phyloP scores from a whole-genome alignment of 2,888 invertebrate genomes.

The Selenia dentaria region DNA sequence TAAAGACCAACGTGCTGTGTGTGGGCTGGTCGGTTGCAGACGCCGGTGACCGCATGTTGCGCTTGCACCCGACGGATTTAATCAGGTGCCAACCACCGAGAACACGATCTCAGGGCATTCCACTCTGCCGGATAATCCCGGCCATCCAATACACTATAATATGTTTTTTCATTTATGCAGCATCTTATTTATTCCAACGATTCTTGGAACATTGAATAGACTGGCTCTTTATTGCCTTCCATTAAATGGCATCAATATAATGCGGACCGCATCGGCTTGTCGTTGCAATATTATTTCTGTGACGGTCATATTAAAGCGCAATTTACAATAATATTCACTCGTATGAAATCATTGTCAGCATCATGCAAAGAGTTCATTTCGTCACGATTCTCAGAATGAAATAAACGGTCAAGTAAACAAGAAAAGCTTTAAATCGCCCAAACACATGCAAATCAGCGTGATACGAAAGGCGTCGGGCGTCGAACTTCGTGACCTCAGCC shows the following conservation, averaged over 20 bases:
- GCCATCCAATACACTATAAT: conserved; percentile 21
- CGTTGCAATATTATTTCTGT: conserved; percentile 18
- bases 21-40: conserved; percentile 30
- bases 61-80: conserved; percentile 62
- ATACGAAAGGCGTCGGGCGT: conserved; percentile 56
- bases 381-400: conserved; percentile 58
- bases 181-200: conserved; percentile 33
- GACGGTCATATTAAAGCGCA: neutral
- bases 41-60: conserved; percentile 48
- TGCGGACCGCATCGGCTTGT: conserved; percentile 2
- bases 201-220: conserved; percentile 30
- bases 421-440: conserved; percentile 54
- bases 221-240: conserved; percentile 39
- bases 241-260: conserved; percentile 21
- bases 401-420: conserved; percentile 54
- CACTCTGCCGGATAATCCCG: conserved; percentile 46
- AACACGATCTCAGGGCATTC: conserved; percentile 58
- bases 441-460: conserved; percentile 67
- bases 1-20: conserved; percentile 21
- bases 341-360: conserved; percentile 33
- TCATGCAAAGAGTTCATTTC: conserved; percentile 49
- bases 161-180: conserved; percentile 18
- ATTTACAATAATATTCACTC: neutral
- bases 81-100: conserved; percentile 63
- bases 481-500: conserved; percentile 55